A percentile compares a stretch with the other conserved stretches of the same genome.
Evolutionary conservation across 2,888 invertebrate genomes (phyloP).

Genomic region (Trisateles emortualis): DNA sequence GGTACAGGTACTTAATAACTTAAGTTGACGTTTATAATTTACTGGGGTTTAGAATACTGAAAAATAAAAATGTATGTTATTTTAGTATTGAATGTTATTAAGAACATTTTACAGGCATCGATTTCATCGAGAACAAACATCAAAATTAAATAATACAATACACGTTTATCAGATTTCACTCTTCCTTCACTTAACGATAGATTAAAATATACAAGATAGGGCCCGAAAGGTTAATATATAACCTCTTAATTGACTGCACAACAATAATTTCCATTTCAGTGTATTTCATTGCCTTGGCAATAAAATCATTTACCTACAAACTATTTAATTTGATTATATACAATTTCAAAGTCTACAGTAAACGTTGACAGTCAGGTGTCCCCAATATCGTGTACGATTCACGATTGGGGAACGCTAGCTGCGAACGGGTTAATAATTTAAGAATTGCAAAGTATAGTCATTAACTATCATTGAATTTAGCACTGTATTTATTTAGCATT

Average conservation of each 20-base stretch:
- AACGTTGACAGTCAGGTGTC: background rate
- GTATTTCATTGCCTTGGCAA: constrained; percentile 53
- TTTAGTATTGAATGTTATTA: constrained; percentile 3
- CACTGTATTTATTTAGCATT: constrained; percentile 42
- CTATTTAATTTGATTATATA: constrained; percentile 49
- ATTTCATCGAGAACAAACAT: constrained; percentile 22
- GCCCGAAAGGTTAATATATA: constrained; percentile 43
- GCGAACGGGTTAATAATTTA: constrained; percentile 29
- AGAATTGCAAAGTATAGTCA: constrained; percentile 31
- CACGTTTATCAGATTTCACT: constrained; percentile 17
- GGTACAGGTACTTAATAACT: constrained; percentile 12
- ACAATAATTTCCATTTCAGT: constrained; percentile 35
- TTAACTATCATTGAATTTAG: constrained; percentile 34
- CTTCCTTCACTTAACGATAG: constrained; percentile 4
- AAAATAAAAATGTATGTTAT: constrained; percentile 29
- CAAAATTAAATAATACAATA: background rate
- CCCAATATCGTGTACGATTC: background rate
- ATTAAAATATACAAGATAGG: constrained; percentile 35
- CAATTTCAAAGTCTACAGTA: constrained; percentile 43
- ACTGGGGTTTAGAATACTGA: constrained; percentile 35
- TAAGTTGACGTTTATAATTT: constrained; percentile 22
- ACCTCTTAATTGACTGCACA: constrained; percentile 55
- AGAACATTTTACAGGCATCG: constrained; percentile 17
- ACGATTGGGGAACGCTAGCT: background rate
- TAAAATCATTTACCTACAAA: constrained; percentile 33